Base-by-base conservation (phyloP, 2,113 vertebrate species). In the Rhabdornis inornatus region DNA sequence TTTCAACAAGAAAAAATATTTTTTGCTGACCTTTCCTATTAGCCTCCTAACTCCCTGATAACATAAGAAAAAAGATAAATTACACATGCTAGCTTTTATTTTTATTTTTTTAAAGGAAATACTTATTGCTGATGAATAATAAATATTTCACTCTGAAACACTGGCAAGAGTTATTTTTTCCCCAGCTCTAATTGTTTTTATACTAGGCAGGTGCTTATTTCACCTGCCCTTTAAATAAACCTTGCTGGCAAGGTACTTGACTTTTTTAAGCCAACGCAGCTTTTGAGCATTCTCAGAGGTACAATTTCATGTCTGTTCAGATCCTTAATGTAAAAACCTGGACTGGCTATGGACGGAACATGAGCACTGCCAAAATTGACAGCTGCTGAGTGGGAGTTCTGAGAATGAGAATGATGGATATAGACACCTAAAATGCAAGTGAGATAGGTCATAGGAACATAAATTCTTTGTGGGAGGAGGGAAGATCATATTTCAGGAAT, bases 331-430 rank as follows among this genome's bases (percentile, higher is more conserved):
- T 47, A 56, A 92, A 97, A 97, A 93, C 89, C 94, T 75, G 92
- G 42, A 71, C 89, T 74, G 55, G 39, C 60, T 94, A 30, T 21
- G 76, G 83, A 78, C 0, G 0, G 83, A 93, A 77, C 47, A 25
- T 8, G 56, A 94, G 52, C 59, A 30, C 44, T 92, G 95, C 94
- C 95, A 97, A 97, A 94, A 90, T 2, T 90, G 92, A 82, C 96
- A 97, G 96, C 91, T 96, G 95, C 76, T 94, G 96, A 96, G 95
- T 97, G 91, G 94, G 96, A 94, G 96, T 95, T 90, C 64, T 59
- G 40, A 92, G 59, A 59, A 95, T 64, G 52, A 81, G 68, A 92
- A 83, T 87, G 76, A 96, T 96, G 35, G 56, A 68, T 91, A 81
- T 27, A 94, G 81, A 83, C 87, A 95, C 65, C 89, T 79, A 91